A percentile compares a stretch with the other conserved stretches of the same genome.
phyloP scores from a whole-genome alignment of 2,888 invertebrate genomes.

The Epinotia nisella region DNA sequence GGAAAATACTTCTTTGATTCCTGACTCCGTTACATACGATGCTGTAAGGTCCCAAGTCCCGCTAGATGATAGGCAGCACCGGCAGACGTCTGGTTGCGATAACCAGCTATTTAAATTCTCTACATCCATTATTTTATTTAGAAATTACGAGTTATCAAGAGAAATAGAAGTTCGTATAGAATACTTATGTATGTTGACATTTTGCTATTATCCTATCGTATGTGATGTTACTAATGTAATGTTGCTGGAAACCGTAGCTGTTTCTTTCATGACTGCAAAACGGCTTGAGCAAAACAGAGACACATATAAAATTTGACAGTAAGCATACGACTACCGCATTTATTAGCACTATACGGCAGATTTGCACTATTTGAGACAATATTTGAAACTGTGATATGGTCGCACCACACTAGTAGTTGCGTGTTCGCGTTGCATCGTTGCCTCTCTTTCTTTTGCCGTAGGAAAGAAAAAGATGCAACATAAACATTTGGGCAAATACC shows the following conservation, averaged over 20 bases:
- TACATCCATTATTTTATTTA: conserved; percentile 49
- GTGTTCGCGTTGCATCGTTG: too few species aligned
- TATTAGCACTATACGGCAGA: background rate
- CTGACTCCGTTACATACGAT: conserved; percentile 44
- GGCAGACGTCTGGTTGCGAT: conserved; percentile 48
- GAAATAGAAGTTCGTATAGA: background rate
- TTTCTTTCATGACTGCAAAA: background rate
- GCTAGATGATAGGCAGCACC: conserved; percentile 49
- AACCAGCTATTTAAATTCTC: conserved; percentile 51
- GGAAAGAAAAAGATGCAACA: too few species aligned
- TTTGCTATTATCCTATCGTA: background rate
- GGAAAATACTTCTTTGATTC: conserved; percentile 46
- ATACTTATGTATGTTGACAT: conserved; percentile 15
- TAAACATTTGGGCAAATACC: too few species aligned
- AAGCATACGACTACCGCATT: background rate
- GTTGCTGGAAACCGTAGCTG: background rate
- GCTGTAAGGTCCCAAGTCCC: conserved; percentile 47
- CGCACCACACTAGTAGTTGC: too few species aligned
- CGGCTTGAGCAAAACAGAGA: background rate
- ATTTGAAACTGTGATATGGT: background rate
- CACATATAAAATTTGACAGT: background rate
- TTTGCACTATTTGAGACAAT: background rate
- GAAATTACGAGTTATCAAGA: conserved; percentile 11
- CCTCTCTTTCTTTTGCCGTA: too few species aligned
- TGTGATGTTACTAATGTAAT: background rate